Conservation (phyloP, 2,113 vertebrate species). For the Speoplatyrhinus poulsoni region DNA sequence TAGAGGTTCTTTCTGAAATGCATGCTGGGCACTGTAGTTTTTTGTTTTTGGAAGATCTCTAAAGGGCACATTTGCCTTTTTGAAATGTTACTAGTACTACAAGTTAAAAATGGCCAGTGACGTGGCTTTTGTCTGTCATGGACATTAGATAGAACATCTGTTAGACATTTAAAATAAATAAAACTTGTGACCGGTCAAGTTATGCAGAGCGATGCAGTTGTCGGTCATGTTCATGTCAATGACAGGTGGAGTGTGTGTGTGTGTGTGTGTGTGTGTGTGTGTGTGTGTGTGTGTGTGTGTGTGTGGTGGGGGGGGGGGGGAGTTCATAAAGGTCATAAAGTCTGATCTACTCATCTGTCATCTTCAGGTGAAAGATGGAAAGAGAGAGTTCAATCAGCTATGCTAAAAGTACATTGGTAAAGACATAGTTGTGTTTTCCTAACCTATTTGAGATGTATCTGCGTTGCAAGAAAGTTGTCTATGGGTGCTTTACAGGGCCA, state of each 20-base stretch:
- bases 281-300: too few species aligned
- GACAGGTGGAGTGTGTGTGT: too few species aligned
- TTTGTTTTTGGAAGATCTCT: neutral
- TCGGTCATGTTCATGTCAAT: constrained; percentile 5
- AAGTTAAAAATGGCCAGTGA: too few species aligned
- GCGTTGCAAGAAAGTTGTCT: too few species aligned
- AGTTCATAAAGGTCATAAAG: neutral
- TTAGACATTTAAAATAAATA: neutral
- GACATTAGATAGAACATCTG: neutral
- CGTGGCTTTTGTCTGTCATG: neutral
- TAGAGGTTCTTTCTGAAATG: too few species aligned
- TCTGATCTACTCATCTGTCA: neutral
- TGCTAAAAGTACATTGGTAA: too few species aligned
- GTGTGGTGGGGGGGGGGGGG: neutral
- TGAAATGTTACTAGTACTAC: too few species aligned
- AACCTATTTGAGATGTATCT: too few species aligned
- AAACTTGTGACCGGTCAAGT: neutral
- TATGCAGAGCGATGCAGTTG: neutral
- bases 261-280: too few species aligned
- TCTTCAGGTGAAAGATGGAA: neutral
- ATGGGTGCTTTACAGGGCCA: too few species aligned
- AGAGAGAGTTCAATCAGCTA: neutral
- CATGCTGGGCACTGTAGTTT: too few species aligned
- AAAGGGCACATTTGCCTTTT: neutral
- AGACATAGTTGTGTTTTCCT: too few species aligned